Conservation (phyloP, 2,888 invertebrate genomes). For the Lithophane ornitopus region DNA sequence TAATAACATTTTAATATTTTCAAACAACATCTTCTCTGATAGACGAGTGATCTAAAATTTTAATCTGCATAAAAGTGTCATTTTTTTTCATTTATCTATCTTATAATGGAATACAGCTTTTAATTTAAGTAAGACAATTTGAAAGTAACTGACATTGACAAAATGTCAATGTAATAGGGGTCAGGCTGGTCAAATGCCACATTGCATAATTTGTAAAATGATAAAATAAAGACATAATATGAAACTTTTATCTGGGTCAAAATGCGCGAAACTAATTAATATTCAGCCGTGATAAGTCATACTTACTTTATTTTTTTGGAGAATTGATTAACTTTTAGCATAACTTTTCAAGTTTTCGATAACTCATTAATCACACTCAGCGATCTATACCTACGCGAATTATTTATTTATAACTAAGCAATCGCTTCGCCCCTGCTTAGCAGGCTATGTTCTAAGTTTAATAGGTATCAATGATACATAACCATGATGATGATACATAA, state of each 20-base stretch:
- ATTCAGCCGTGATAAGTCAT: constrained; percentile 8
- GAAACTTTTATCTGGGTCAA: constrained; percentile 28
- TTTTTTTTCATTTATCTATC: background rate
- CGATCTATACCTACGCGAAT: background rate
- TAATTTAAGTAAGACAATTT: constrained; percentile 31
- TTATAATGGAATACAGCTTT: constrained; percentile 17
- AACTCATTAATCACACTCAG: background rate
- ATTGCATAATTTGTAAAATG: constrained; percentile 43
- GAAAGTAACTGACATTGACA: constrained; percentile 58
- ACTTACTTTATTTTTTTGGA: background rate
- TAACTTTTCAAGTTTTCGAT: background rate
- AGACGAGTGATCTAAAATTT: background rate
- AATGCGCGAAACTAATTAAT: constrained; percentile 42
- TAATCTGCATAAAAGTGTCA: constrained; percentile 21
- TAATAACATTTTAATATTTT: background rate
- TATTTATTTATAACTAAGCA: too few species aligned
- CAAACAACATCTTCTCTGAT: background rate
- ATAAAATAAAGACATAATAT: constrained; percentile 18
- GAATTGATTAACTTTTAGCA: constrained; percentile 8
- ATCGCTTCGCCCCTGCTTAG: too few species aligned
- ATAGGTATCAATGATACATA: too few species aligned
- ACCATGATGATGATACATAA: too few species aligned
- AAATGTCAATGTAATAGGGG: constrained; percentile 55
- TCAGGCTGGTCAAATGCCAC: constrained; percentile 52
- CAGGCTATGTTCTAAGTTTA: too few species aligned